Evolutionary conservation across 2,113 vertebrate species (phyloP), one percentile per base, ranked within the genome.

Genomic region (Pteruthius melanotis): DNA sequence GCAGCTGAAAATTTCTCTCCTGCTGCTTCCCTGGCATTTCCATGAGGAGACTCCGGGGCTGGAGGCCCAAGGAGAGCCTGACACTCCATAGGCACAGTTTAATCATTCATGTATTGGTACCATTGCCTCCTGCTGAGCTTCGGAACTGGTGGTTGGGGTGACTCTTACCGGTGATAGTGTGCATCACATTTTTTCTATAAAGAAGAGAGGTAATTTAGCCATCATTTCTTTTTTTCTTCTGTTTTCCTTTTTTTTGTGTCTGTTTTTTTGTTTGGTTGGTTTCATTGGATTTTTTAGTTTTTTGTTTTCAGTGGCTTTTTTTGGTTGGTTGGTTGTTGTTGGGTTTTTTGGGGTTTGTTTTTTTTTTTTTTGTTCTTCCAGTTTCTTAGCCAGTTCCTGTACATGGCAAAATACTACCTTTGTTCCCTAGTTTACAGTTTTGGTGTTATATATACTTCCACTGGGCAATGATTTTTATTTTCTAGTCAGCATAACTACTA

Each of bases 281-380:
- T 83, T 52, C 0, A 1, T 19, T 74, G 19, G 6, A 27, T n/a
- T n/a, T 42, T 30, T 19, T 3, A 4, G 7, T 3, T 5, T 28
- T 18, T 35, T 30, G 4, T 6, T 13, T 68, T 45, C 6, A 3
- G 13, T 12, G 15, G 15, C 5, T 20, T 56, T 33, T 7, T 15
- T 40, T 78, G 9, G 4, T 54, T 63, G 20, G 5, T 54, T 63
- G 13, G 10, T 30, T 69, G 16, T 13, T 60, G 10, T 24, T 56
- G 10, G 23, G 8, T 3, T 40, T 49, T 71, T 20, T 4, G 14
- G 13, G 1, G 7, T 10, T 13, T n/a, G n/a, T 42, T 42, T 42
- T 40, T 40, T 40, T 40, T 40, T 40, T 30, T 42, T n/a, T 21
- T 11, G 23, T 50, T 37, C 12, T 82, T 39, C 44, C 15, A 27